Evolutionary conservation across 2,797 vertebrate genomes (phyloP).

Genomic region (Nasua narica): DNA sequence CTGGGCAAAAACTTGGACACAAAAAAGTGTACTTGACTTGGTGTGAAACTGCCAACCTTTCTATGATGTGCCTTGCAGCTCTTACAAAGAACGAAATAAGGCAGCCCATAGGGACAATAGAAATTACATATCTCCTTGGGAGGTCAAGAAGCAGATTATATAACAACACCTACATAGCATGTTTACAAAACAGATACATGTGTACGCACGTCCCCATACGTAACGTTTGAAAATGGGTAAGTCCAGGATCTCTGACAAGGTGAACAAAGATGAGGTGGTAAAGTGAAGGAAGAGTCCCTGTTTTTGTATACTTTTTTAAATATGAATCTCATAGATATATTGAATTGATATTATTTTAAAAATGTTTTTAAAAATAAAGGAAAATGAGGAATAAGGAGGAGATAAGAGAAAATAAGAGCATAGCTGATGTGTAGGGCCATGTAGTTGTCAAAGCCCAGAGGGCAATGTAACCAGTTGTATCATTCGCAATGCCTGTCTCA

Average conservation of each 20-base stretch:
- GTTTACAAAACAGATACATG: background rate
- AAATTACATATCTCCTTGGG: background rate
- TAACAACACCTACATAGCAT: too few relatives aligned
- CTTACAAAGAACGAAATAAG: background rate
- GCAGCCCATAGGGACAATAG: too few relatives aligned
- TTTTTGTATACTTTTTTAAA: background rate
- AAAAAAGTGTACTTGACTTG: too few relatives aligned
- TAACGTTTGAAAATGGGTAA: background rate
- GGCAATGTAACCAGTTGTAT: too few relatives aligned
- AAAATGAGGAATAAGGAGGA: background rate
- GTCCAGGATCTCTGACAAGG: background rate
- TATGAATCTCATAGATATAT: background rate
- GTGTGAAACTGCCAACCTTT: background rate
- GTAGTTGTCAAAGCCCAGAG: background rate
- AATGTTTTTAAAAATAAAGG: background rate
- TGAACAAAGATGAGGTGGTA: accelerated
- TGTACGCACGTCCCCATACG: background rate
- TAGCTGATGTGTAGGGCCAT: accelerated
- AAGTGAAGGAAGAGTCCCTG: accelerated
- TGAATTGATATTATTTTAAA: background rate
- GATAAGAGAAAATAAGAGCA: background rate
- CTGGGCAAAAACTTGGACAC: background rate
- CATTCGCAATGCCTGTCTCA: background rate
- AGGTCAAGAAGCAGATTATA: background rate
- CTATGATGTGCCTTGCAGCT: background rate